Evolutionary conservation across 2,113 vertebrate genomes (phyloP).

Genomic region (Oceanites oceanicus): DNA sequence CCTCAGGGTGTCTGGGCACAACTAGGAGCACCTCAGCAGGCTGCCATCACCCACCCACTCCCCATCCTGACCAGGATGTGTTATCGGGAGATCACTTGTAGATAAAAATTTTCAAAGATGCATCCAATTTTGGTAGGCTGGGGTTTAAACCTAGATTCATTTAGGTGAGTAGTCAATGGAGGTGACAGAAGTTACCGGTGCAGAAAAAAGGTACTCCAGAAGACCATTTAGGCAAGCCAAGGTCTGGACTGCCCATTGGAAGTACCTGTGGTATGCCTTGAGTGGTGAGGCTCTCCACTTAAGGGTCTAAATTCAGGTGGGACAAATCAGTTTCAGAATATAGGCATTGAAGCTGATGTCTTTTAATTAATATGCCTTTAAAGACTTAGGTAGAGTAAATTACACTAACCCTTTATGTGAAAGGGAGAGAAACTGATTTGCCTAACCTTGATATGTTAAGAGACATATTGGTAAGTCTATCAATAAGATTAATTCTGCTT

Average conservation of each 20-base stretch:
- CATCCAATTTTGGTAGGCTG: background rate
- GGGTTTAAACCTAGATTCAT: background rate
- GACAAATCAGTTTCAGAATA: background rate
- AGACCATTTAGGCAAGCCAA: background rate
- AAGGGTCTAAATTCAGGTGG: background rate
- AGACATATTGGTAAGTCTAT: background rate
- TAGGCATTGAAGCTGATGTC: background rate
- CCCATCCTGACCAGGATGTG: background rate
- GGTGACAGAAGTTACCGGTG: background rate
- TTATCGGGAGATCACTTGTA: background rate
- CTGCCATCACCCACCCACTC: background rate
- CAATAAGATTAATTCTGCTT: background rate
- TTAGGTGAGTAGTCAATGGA: background rate
- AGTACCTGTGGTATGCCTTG: background rate
- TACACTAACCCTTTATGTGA: background rate
- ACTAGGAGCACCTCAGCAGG: background rate
- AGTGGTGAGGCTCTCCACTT: background rate
- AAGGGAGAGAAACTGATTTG: background rate
- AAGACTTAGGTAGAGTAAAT: background rate
- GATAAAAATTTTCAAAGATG: background rate
- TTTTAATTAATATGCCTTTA: background rate
- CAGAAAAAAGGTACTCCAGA: background rate
- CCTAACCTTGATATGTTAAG: background rate
- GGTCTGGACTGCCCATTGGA: background rate
- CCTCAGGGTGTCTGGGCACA: background rate